phyloP scores from a whole-genome alignment of 2,797 vertebrate species.

The Loriculus beryllinus region DNA sequence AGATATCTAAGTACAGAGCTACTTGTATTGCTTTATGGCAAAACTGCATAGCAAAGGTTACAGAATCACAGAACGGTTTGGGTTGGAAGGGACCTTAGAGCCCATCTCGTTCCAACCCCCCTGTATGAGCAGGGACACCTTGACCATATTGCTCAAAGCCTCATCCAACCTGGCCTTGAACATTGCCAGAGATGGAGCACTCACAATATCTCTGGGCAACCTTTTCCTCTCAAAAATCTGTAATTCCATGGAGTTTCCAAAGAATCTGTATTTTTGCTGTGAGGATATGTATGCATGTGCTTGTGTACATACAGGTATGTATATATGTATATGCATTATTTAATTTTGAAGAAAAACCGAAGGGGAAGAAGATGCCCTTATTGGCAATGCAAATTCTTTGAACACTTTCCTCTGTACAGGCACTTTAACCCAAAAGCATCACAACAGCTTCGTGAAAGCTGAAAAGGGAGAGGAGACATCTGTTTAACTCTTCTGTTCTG shows the following conservation, averaged over 20 bases:
- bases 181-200: neutral
- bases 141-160: neutral
- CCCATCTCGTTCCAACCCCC: neutral
- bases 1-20: neutral
- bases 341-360: neutral
- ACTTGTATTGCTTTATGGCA: neutral
- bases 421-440: neutral
- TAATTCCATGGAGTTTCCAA: neutral
- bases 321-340: neutral
- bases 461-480: neutral
- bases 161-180: neutral
- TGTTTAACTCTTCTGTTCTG: neutral
- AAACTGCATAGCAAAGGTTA: neutral
- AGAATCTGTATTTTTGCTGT: neutral
- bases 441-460: neutral
- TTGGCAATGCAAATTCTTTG: neutral
- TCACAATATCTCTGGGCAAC: neutral
- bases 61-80: neutral
- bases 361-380: neutral
- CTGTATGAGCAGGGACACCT: neutral
- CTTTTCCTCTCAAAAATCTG: neutral
- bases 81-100: neutral
- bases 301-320: accelerated
- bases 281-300: neutral
- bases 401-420: neutral